A percentile compares a stretch with the other conserved stretches of the same genome.
Conservation (phyloP, 2,888 invertebrate species). For the Drosophila gaucha region DNA sequence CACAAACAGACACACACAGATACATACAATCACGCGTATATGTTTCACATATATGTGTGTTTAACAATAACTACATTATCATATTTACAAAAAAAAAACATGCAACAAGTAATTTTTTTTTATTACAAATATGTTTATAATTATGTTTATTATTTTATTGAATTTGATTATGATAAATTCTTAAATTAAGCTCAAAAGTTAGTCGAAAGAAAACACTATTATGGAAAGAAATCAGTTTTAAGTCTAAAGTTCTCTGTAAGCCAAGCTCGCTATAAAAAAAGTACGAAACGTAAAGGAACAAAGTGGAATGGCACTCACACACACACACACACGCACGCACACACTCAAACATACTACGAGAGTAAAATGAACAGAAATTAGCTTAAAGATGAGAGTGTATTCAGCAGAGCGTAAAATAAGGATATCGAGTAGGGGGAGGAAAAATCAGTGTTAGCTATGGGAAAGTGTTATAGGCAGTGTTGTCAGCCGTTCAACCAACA, state of each 20-base stretch:
- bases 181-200: conserved; percentile 36
- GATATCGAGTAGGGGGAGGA: background rate
- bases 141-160: conserved; percentile 21
- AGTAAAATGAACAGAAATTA: conserved; percentile 39
- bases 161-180: conserved; percentile 33
- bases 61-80: conserved; percentile 25
- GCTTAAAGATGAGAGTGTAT: conserved; percentile 15
- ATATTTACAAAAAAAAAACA: conserved; percentile 19
- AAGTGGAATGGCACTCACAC: conserved; percentile 10
- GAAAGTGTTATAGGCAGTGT: conserved; percentile 26
- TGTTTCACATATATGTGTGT: conserved; percentile 27
- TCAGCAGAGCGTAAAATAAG: background rate
- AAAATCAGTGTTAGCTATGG: background rate
- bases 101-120: conserved; percentile 19
- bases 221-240: conserved; percentile 25
- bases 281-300: conserved; percentile 27
- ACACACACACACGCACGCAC: conserved; percentile 3
- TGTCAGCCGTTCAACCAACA: conserved; percentile 19
- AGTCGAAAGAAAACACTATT: conserved; percentile 26
- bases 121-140: conserved; percentile 18
- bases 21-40: conserved; percentile 1
- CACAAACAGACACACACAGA: conserved; percentile 26
- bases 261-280: conserved; percentile 34
- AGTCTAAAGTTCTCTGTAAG: conserved; percentile 44
- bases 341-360: conserved; percentile 4